A percentile compares a stretch with the other conserved stretches of the same genome.
Evolutionary conservation across 2,888 invertebrate genomes (phyloP).

Genomic region (Apamea monoglypha): DNA sequence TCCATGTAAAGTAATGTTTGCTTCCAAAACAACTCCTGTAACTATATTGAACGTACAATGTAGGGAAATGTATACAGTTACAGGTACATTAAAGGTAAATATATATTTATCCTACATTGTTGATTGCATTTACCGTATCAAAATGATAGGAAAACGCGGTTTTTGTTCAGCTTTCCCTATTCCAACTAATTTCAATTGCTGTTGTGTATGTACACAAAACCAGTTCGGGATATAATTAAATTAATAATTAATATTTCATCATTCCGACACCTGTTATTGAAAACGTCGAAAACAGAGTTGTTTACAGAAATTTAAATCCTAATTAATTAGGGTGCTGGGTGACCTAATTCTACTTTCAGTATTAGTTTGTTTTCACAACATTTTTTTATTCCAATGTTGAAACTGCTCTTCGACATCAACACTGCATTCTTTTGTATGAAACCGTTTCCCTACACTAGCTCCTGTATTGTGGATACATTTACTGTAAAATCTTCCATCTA

Average conservation of each 20-base stretch:
- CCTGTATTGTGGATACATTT: neutral
- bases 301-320: conserved; percentile 11
- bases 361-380: neutral
- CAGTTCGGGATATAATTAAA: neutral
- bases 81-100: too few relatives aligned
- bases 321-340: conserved; percentile 6
- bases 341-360: neutral
- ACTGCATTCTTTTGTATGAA: neutral
- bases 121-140: conserved; percentile 2
- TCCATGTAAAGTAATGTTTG: neutral
- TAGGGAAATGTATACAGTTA: neutral
- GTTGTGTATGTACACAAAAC: neutral
- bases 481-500: too few relatives aligned
- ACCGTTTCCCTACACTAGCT: neutral
- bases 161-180: neutral
- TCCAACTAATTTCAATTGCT: neutral
- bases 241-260: conserved; percentile 7
- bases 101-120: conserved; percentile 7
- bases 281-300: conserved; percentile 29
- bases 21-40: neutral
- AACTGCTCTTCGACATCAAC: neutral
- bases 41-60: neutral
- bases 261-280: neutral
- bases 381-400: conserved; percentile 6
- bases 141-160: neutral